Base-by-base conservation (phyloP, 2,113 vertebrate species). In the Nycticorax nycticorax region DNA sequence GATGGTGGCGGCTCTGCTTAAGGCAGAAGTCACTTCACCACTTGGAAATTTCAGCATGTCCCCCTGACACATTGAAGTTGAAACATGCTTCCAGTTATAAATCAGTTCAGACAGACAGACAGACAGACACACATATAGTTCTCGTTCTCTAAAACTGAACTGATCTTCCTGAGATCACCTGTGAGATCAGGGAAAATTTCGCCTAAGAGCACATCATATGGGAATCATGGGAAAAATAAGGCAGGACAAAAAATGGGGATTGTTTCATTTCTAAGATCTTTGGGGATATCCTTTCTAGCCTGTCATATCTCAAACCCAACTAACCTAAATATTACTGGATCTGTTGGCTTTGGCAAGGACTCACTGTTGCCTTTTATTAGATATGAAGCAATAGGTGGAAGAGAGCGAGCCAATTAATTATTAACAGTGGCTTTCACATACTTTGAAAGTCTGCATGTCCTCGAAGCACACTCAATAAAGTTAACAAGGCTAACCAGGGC, bases 391-490 rank as follows among this genome's bases (percentile, higher is more conserved):
- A 88, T 72, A 93, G 60, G 68, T 84, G 43, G 76, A 60, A 91
- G 27, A 73, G 60, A 77, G 68, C 7, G 39, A 89, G 91, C 47
- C 79, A 89, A 88, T 94, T 94, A 97, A 91, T 90, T 93, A 92
- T 85, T 84, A 68, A 28, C 96, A 91, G 83, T 81, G 68, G 56
- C 52, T 84, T 94, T 83, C 90, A 77, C 59, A 45, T 81, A 56
- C 76, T 84, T 86, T 68, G 55, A 59, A 93, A 86, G 72, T 75
- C 91, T 96, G 90, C 64, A 72, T 68, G 56, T 92, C 88, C 85
- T 96, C 39, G 0, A 94, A 96, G 85, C 73, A 95, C 93, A 92
- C 72, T 88, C 75, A 85, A 56, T 93, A 93, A 95, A 88, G 90
- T 92, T 88, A 91, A 95, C 75, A 93, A 88, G 67, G 68, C 79